These are phyloP conservation scores for Aldrovandia affinis DNA, from an alignment of 2,797 vertebrate genomes.

Conservation along the genomic window DNA sequence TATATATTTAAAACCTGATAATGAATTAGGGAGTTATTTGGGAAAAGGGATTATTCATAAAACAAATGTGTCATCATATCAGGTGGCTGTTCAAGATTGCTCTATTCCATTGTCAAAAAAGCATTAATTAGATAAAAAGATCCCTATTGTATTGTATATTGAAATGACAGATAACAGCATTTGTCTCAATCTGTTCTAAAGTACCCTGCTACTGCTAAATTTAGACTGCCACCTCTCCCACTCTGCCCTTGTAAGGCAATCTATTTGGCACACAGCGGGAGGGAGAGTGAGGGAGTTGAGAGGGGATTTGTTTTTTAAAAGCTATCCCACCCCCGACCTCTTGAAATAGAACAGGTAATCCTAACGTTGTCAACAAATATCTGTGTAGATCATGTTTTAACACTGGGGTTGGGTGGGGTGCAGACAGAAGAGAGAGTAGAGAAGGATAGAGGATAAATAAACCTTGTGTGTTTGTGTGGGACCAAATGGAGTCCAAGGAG, in stretches of 20 bases:
- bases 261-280: conserved; percentile 42
- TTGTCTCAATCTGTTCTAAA: conserved; percentile 34
- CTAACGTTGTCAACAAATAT: conserved; percentile 12
- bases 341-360: conserved; percentile 33
- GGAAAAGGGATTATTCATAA: too few relatives aligned
- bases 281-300: conserved; percentile 47
- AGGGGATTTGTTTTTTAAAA: conserved; percentile 58
- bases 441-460: background rate
- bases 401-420: background rate
- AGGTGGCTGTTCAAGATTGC: background rate
- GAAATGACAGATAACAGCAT: conserved; percentile 3
- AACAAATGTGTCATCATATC: background rate
- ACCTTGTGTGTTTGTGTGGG: background rate
- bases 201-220: conserved; percentile 60
- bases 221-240: conserved; percentile 55
- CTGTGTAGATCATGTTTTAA: conserved; percentile 9
- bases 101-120: background rate
- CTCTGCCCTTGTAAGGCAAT: conserved; percentile 69
- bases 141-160: background rate
- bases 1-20: too few relatives aligned
- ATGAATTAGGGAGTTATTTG: too few relatives aligned
- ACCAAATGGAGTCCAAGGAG: background rate
- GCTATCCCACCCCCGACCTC: conserved; percentile 15
- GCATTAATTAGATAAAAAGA: background rate
- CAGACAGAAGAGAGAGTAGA: background rate